Base-by-base conservation (phyloP, 2,113 vertebrate species). In the Dasyornis broadbenti region DNA sequence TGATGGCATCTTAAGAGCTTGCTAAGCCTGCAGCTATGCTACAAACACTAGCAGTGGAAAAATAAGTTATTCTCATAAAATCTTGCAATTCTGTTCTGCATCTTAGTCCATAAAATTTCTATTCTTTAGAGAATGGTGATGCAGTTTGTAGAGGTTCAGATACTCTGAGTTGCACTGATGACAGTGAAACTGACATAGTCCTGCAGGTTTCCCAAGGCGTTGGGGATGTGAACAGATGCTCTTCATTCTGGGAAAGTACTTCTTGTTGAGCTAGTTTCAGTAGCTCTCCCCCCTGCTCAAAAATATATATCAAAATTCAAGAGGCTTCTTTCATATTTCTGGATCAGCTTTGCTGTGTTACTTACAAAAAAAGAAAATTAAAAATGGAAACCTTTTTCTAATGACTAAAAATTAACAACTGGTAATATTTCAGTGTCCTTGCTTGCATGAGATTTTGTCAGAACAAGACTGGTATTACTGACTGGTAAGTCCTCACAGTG, bases 401-500 rank as follows among this genome's bases (percentile, higher is more conserved):
- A 76, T 82, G 31, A 63, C 27, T 68, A 15, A 84, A 94, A 91
- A 65, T 76, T 69, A 95, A 52, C 54, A 56, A 18, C 31, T 84
- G 30, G 21, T 45, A 77, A 81, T 83, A 87, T 87, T 72, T 92
- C 53, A 70, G 21, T 60, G 37, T 59, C 39, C 59, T 72, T 89
- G 69, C 70, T 77, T 94, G 73, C 77, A 66, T 91, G 57, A 85
- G 28, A 63, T 94, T 88, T 90, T 92, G 61, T 92, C 84, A 92
- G 42, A 64, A 86, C 35, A 54, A 37, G 44, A 68, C 52, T 95
- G 23, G 23, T 84, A 33, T 73, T 65, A 82, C 53, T 82, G 53
- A 80, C 56, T 57, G 87, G 21, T 80, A 95, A 85, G 28, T 95
- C 80, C 80, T 88, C 31, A 54, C 61, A 70, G 87, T 93, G 82